phyloP scores from a whole-genome alignment of 2,797 vertebrate species.

The Phrynocephalus forsythii region DNA sequence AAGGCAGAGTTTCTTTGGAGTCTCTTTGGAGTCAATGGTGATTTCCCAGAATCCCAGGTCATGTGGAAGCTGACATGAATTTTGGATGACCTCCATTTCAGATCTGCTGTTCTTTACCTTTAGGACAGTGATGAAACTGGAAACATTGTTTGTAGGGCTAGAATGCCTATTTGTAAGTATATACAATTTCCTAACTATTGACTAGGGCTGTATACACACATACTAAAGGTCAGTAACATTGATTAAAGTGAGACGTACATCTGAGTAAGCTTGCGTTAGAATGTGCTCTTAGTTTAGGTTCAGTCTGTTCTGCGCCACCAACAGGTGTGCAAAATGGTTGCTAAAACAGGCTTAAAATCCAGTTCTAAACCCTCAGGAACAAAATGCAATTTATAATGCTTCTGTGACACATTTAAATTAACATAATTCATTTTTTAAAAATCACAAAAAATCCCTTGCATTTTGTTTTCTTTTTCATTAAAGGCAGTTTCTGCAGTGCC shows the following conservation, averaged over 20 bases:
- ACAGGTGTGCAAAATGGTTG: neutral
- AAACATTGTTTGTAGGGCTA: too few species aligned
- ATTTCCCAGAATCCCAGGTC: too few species aligned
- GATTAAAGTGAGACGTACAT: neutral
- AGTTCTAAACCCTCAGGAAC: neutral
- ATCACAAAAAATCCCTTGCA: neutral
- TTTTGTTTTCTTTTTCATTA: neutral
- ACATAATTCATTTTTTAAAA: neutral
- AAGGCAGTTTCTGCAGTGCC: neutral
- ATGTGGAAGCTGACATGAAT: too few species aligned
- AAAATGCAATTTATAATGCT: neutral
- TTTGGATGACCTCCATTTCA: too few species aligned
- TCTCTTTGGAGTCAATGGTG: too few species aligned
- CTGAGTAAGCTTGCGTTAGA: neutral
- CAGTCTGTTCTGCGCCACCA: neutral
- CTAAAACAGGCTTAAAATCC: neutral
- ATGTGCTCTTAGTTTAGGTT: neutral
- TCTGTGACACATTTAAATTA: neutral
- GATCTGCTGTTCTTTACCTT: too few species aligned
- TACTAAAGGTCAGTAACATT: neutral
- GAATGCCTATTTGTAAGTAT: too few species aligned
- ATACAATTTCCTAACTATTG: too few species aligned
- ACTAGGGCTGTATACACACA: neutral
- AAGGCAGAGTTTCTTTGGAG: too few species aligned
- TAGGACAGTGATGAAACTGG: too few species aligned